Base-by-base conservation (phyloP, 1,140 invertebrate species). In the Ladona fulva region DNA sequence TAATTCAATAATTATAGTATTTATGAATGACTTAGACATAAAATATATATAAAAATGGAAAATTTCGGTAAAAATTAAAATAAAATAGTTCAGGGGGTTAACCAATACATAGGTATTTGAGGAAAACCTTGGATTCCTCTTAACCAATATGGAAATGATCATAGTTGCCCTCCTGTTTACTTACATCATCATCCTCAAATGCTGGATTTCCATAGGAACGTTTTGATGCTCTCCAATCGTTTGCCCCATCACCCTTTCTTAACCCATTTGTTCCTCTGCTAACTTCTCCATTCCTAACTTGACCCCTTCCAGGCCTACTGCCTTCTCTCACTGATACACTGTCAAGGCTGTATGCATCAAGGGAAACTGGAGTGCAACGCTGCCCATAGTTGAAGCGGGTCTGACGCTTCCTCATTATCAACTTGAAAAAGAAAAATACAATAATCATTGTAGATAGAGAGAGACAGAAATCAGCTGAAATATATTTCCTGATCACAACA, bases 131-230 rank as follows among this genome's bases (percentile, higher is more conserved):
- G n/a, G n/a, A n/a, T n/a, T n/a, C n/a, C n/a, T n/a, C n/a, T n/a
- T n/a, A n/a, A n/a, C n/a, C n/a, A n/a, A n/a, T n/a, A n/a, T n/a
- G n/a, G n/a, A n/a, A n/a, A n/a, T n/a, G n/a, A n/a, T n/a, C n/a
- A n/a, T n/a, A n/a, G n/a, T n/a, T n/a, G n/a, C n/a, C n/a, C n/a
- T n/a, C n/a, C 29, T 5, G 8, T 37, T 37, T 66, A 66, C 52
- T 66, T 66, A 66, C 52, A 22, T 66, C 93, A 81, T 94, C 92
- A 86, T 96, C 94, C 78, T 95, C 94, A 84, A 96, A 97, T n/a
- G 92, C 94, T 22, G 93, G 93, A 86, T 97, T 97, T 42, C 94
- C 93, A 82, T 95, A 97, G 74, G 94, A 95, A 37, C 94, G 86
- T 82, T 95, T 95, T n/a, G 94, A 95, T n/a, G 90, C 83, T 22